Evolutionary conservation across 2,888 invertebrate species (phyloP).

Genomic region (Ellobium chinense): DNA sequence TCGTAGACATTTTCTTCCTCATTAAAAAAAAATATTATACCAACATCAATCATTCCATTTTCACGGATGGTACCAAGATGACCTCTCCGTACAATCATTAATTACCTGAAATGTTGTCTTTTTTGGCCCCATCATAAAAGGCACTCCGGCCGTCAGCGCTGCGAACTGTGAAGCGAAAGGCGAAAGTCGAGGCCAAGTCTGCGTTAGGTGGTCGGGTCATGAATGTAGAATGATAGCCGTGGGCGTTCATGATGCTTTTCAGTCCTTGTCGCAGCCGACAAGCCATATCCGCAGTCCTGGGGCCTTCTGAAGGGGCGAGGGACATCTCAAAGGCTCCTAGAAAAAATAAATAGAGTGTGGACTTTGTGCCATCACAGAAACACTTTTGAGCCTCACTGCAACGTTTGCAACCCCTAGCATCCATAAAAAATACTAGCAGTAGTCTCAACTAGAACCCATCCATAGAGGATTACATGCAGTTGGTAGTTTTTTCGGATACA

Average conservation of each 20-base stretch:
- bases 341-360: too few species aligned
- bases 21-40: too few species aligned
- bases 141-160: slow-evolving; percentile 19
- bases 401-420: too few species aligned
- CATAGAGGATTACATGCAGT: too few species aligned
- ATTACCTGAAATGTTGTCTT: slow-evolving; percentile 36
- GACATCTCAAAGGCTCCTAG: slow-evolving; percentile 33
- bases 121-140: slow-evolving; percentile 9
- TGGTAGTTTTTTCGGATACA: too few species aligned
- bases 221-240: slow-evolving; percentile 27
- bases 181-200: not conserved
- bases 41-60: too few species aligned
- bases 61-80: too few species aligned
- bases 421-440: too few species aligned
- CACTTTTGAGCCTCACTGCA: too few species aligned
- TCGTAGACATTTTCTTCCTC: too few species aligned
- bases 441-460: too few species aligned
- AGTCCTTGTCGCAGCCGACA: slow-evolving; percentile 14
- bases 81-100: not conserved
- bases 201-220: slow-evolving; percentile 13
- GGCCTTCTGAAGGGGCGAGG: slow-evolving; percentile 8
- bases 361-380: too few species aligned
- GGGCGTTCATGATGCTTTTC: not conserved
- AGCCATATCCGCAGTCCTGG: slow-evolving; percentile 17
- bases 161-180: slow-evolving; percentile 5